These are phyloP conservation scores for Porites cylindrica DNA, from an alignment of 92 coral and sea anemone genomes.

Conservation along the genomic window DNA sequence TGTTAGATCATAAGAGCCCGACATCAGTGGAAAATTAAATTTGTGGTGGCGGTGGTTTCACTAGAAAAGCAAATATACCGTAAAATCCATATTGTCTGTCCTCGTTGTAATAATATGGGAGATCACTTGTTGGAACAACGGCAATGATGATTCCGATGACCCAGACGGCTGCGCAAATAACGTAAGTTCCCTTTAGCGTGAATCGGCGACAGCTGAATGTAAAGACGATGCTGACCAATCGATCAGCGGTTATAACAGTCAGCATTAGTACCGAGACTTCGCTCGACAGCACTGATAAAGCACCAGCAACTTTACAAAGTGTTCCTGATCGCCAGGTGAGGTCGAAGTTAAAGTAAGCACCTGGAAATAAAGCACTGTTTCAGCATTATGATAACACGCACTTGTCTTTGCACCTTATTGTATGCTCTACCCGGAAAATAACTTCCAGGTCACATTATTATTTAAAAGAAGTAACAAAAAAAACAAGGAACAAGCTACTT, in stretches of 20 bases:
- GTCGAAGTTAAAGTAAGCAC: slow-evolving; percentile 59
- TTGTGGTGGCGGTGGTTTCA: no score
- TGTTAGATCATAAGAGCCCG: slow-evolving; percentile 11
- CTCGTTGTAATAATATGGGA: slow-evolving; percentile 55
- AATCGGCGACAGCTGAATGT: slow-evolving; percentile 26
- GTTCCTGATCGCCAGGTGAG: slow-evolving; percentile 63
- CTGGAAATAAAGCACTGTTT: neutral
- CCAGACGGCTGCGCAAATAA: slow-evolving; percentile 23
- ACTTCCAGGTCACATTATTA: no score
- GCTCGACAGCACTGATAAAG: slow-evolving; percentile 68
- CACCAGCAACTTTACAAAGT: slow-evolving; percentile 71
- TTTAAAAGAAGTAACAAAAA: no score
- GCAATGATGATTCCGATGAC: slow-evolving; percentile 44
- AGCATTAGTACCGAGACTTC: slow-evolving; percentile 74
- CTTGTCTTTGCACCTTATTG: no score
- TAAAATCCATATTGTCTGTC: slow-evolving; percentile 18
- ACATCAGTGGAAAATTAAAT: no score
- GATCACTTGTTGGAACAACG: slow-evolving; percentile 35
- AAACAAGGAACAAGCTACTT: no score
- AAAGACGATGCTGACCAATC: slow-evolving; percentile 68
- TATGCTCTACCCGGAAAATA: no score
- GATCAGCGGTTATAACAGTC: slow-evolving; percentile 70
- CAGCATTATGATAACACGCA: no score
- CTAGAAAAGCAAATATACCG: slow-evolving; percentile 11
- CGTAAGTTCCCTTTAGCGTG: no score